Conservation (phyloP, 2,113 vertebrate species). For the Malurus cyaneus region DNA sequence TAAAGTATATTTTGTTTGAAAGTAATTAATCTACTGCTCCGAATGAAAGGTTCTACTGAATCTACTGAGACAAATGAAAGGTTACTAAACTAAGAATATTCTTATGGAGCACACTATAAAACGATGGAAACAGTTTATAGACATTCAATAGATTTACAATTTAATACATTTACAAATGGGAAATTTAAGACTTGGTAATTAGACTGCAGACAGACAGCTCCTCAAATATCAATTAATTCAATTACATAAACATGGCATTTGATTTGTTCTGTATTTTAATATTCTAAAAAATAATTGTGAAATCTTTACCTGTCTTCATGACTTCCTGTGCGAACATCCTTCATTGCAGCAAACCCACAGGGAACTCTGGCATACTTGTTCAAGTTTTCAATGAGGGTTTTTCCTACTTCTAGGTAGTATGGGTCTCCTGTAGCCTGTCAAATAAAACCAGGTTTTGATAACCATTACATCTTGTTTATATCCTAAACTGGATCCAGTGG, state of each 20-base stretch:
- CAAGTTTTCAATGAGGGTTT: slow-evolving; percentile 95
- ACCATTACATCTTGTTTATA: neutral
- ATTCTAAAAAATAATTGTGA: neutral
- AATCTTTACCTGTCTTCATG: slow-evolving; percentile 92
- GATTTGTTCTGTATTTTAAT: neutral
- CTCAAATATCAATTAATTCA: neutral
- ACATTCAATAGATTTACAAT: neutral
- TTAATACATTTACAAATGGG: neutral
- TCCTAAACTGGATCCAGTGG: neutral
- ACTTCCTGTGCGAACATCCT: slow-evolving; percentile 96
- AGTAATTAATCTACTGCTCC: neutral
- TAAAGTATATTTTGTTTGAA: neutral
- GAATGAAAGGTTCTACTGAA: too few species aligned
- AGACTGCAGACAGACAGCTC: neutral
- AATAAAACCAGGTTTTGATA: neutral
- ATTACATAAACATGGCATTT: neutral
- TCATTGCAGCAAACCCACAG: slow-evolving; percentile 97
- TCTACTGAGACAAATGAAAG: neutral
- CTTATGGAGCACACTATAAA: neutral
- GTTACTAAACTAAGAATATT: neutral
- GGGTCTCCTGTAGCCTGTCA: slow-evolving; percentile 93
- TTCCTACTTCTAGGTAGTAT: slow-evolving; percentile 96
- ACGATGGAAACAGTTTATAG: neutral
- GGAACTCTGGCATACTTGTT: slow-evolving; percentile 96
- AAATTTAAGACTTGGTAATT: neutral